Percentiles rank a stretch among this genome's conserved stretches.
phyloP scores from a whole-genome alignment of 2,888 invertebrate species.

The Augochlorella aurata region DNA sequence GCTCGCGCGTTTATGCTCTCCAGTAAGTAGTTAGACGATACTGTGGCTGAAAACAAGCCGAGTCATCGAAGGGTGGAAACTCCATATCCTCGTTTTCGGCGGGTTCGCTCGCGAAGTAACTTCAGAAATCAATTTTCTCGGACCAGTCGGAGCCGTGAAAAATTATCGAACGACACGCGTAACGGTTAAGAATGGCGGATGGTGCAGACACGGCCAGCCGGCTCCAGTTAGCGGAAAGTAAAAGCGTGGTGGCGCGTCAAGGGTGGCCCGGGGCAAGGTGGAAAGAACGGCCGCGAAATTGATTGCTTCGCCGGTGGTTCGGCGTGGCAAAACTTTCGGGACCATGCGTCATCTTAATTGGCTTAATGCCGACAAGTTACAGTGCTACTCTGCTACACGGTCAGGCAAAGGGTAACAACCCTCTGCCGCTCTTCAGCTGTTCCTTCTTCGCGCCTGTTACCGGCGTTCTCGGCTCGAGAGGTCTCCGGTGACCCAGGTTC shows the following conservation, averaged over 20 bases:
- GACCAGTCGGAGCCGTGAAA: constrained; percentile 47
- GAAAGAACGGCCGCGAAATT: constrained; percentile 63
- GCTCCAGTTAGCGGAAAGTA: constrained; percentile 28
- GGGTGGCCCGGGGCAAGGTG: constrained; percentile 15
- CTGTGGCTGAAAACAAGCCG: no score
- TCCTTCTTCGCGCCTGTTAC: neutral
- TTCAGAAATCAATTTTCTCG: constrained; percentile 59
- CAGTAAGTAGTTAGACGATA: no score
- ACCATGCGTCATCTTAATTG: constrained; percentile 79
- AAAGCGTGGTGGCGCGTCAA: constrained; percentile 18
- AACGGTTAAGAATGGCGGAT: constrained; percentile 7
- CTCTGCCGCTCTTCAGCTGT: neutral
- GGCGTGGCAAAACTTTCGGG: constrained; percentile 71
- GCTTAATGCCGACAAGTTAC: constrained; percentile 75
- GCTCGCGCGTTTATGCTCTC: no score
- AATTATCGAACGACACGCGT: constrained; percentile 55
- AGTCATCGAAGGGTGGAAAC: neutral
- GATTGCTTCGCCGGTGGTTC: constrained; percentile 64
- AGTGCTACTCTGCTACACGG: constrained; percentile 54
- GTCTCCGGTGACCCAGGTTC: constrained; percentile 6
- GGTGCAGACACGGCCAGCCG: constrained; percentile 19
- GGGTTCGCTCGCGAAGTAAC: constrained; percentile 25
- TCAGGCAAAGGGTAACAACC: constrained; percentile 30
- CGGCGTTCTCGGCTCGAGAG: neutral
- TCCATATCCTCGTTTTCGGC: neutral